Percentiles rank a stretch among this genome's conserved stretches.
phyloP scores from a whole-genome alignment of 2,888 invertebrate species.

The Netelia fuscicornis region DNA sequence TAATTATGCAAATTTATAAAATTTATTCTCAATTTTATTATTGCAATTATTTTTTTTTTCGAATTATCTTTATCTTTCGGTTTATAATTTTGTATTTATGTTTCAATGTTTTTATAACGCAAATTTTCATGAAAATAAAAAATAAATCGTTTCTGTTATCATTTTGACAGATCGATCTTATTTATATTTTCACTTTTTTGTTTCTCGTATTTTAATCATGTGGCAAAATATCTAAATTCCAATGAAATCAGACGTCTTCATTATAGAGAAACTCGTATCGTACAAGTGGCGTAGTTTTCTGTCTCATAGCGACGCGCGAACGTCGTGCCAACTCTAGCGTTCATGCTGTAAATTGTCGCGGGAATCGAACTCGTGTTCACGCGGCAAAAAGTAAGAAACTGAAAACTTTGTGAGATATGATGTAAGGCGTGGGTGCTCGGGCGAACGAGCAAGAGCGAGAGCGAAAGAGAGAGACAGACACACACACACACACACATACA shows the following conservation, averaged over 20 bases:
- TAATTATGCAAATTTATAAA: too few relatives aligned
- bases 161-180: too few relatives aligned
- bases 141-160: too few relatives aligned
- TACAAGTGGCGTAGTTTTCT: background rate
- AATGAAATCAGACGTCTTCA: background rate
- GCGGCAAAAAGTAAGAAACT: background rate
- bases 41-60: background rate
- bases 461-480: background rate
- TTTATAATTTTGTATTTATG: background rate
- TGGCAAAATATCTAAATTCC: too few relatives aligned
- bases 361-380: constrained; percentile 14
- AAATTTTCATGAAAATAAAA: background rate
- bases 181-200: too few relatives aligned
- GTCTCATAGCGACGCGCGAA: background rate
- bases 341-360: constrained; percentile 34
- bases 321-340: background rate
- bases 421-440: background rate
- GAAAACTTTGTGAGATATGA: background rate
- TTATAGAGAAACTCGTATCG: background rate
- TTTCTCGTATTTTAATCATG: too few relatives aligned
- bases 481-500: too few relatives aligned
- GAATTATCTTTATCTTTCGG: background rate
- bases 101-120: background rate
- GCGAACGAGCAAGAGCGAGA: background rate
- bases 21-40: too few relatives aligned